Conservation (phyloP, 1,140 invertebrate species). For the Cherax destructor region DNA sequence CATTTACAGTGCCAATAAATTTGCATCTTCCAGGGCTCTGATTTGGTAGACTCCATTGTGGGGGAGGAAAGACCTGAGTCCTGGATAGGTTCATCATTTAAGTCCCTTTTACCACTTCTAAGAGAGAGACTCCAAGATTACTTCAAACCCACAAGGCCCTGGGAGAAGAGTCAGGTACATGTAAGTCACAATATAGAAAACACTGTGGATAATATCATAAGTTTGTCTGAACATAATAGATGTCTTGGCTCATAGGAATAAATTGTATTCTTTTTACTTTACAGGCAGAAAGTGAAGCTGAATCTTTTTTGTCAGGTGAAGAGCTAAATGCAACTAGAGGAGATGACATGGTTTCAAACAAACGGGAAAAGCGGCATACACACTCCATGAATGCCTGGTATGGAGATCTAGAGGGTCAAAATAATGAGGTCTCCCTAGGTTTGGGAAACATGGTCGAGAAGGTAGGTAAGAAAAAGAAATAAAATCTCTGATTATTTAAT, state of each 20-base stretch:
- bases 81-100: neutral
- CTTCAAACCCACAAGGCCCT: neutral
- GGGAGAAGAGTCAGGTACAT: neutral
- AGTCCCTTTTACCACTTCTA: neutral
- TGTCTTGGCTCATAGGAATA: too few relatives aligned
- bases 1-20: too few relatives aligned
- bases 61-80: neutral
- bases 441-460: constrained; percentile 22
- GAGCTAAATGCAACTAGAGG: neutral
- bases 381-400: constrained; percentile 55
- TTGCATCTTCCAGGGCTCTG: constrained; percentile 2
- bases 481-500: neutral
- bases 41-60: neutral
- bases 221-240: too few relatives aligned
- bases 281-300: neutral
- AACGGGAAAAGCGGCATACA: neutral
- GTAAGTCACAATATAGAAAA: neutral
- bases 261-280: neutral
- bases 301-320: neutral
- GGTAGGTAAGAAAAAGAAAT: neutral
- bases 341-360: neutral
- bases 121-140: neutral
- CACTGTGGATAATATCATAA: too few relatives aligned
- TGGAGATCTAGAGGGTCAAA: constrained; percentile 10
- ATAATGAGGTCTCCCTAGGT: neutral